A percentile compares a stretch with the other conserved stretches of the same genome.
Conservation (phyloP, 2,888 invertebrate genomes). For the Lathronympha strigana region DNA sequence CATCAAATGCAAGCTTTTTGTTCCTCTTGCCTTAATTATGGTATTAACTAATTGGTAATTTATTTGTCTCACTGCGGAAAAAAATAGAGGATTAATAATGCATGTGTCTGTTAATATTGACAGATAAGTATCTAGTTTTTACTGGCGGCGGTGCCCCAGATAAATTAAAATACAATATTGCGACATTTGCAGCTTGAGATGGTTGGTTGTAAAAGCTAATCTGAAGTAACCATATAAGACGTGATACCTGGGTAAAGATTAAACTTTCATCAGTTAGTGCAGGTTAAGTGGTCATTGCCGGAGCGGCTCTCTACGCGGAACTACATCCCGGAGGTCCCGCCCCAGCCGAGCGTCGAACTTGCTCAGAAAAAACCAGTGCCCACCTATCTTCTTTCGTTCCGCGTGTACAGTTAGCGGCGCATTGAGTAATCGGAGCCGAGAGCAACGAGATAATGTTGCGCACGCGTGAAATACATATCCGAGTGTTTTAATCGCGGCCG, state of each 20-base stretch:
- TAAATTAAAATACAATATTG: neutral
- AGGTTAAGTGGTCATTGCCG: conserved; percentile 7
- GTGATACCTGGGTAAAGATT: neutral
- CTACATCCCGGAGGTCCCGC: conserved; percentile 61
- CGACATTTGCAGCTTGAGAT: neutral
- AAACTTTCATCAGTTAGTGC: conserved; percentile 30
- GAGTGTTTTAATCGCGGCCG: conserved; percentile 64
- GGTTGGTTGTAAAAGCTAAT: too few relatives aligned
- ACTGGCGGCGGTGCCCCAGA: neutral
- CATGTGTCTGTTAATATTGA: conserved; percentile 17
- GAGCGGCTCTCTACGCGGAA: conserved; percentile 45
- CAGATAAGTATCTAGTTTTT: conserved; percentile 13
- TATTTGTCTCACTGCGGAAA: conserved; percentile 8
- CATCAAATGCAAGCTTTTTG: conserved; percentile 26
- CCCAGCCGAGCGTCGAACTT: conserved; percentile 76
- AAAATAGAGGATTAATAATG: conserved; percentile 22
- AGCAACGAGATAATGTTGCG: conserved; percentile 81
- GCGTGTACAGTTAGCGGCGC: conserved; percentile 79
- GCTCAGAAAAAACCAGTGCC: conserved; percentile 72
- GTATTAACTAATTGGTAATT: conserved; percentile 26
- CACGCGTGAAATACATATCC: conserved; percentile 84
- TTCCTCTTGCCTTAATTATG: conserved; percentile 2
- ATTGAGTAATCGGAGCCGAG: conserved; percentile 82
- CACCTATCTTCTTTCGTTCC: conserved; percentile 71
- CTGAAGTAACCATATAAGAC: neutral